Base-by-base conservation (phyloP, 2,113 vertebrate species). In the Thunnus thynnus region DNA sequence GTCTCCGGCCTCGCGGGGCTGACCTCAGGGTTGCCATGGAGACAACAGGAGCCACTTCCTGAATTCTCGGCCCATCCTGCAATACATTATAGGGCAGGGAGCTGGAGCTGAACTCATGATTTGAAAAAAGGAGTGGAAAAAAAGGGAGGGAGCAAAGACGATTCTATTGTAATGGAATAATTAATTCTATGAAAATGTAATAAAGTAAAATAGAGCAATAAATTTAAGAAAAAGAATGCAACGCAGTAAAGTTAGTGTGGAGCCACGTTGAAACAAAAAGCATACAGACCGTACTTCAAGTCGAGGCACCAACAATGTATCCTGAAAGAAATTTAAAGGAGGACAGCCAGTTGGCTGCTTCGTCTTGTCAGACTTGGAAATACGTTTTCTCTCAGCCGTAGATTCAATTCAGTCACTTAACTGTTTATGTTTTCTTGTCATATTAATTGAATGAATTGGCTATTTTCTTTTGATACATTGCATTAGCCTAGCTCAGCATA, bases 11-110 rank as follows among this genome's bases (percentile, higher is more conserved):
- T 84, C 55, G 32, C 81, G 75, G 84, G 81, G 86, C 88, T 90
- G 87, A 90, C 91, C 88, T 88, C 89, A 83, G 86, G 44, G 92
- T 94, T 94, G 79, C 91, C 73, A 92, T 93, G 88, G 93, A 89
- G 89, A 94, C 85, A 4, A 51, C 81, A 74, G 84, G 88, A 90
- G 90, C 73, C 86, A 93, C 93, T 94, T 95, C 94, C 94, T 94
- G 91, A 89, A 85, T 91, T 85, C 79, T 88, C 47, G 56, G 89
- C 90, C 90, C 86, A 82, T 90, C 89, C 87, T 69, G 76, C 67
- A 79, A 50, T 71, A 68, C 78, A 89, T 76, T 83, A 75, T 11
- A 79, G 58, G 68, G 63, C 76, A 71, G 68, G 36, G 76, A 83
- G 77, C 66, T 27, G 41, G 51, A 89, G 68, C 58, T 9, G 0